phyloP scores from a whole-genome alignment of 2,888 invertebrate species.

The Phengaris alcon region DNA sequence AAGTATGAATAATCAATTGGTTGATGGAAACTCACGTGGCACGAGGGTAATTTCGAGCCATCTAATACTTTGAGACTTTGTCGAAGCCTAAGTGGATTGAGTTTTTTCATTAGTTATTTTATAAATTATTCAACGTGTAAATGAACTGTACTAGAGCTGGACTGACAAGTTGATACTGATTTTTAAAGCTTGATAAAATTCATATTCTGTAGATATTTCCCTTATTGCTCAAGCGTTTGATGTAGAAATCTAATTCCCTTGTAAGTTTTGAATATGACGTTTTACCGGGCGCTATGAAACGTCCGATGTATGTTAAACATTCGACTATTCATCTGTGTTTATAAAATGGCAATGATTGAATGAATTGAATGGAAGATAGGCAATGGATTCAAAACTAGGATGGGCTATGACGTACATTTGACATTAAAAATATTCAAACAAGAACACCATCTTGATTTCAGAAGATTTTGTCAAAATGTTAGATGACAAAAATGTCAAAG shows the following conservation, averaged over 20 bases:
- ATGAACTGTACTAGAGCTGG: not conserved
- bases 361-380: no score
- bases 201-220: not conserved
- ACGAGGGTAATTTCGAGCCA: no score
- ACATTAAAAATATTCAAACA: no score
- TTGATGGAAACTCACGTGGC: not conserved
- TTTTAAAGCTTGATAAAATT: not conserved
- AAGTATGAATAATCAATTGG: not conserved
- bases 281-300: not conserved
- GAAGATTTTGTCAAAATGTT: no score
- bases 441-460: no score
- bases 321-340: not conserved
- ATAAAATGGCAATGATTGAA: no score
- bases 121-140: not conserved
- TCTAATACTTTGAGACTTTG: not conserved
- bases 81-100: not conserved
- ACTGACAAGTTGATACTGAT: not conserved
- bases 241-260: slow-evolving; percentile 5
- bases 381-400: no score
- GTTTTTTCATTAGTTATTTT: not conserved
- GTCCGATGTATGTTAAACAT: not conserved
- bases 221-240: not conserved
- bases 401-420: no score
- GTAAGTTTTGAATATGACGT: not conserved
- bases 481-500: no score